phyloP scores from a whole-genome alignment of 1,140 invertebrate genomes.

The Bombus breviceps region DNA sequence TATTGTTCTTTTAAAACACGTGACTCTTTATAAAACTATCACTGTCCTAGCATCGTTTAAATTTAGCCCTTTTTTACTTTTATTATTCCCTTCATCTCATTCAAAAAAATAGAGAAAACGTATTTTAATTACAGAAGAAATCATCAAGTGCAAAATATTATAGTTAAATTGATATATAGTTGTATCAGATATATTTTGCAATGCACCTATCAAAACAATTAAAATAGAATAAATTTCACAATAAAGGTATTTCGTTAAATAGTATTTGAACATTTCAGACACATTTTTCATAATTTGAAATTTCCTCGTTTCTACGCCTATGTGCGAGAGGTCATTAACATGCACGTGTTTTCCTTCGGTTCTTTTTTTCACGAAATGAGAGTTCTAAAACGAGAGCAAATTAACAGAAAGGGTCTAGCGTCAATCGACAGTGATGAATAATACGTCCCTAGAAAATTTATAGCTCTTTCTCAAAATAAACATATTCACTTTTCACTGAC shows the following conservation, averaged over 20 bases:
- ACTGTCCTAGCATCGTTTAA: not conserved
- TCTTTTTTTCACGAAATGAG: constrained; percentile 7
- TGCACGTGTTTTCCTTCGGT: constrained; percentile 37
- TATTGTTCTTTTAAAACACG: constrained; percentile 50
- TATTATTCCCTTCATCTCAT: not conserved
- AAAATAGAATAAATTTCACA: not conserved
- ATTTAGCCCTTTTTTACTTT: not conserved
- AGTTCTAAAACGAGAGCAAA: not conserved
- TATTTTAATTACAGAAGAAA: not conserved
- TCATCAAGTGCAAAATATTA: not conserved
- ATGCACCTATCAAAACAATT: not conserved
- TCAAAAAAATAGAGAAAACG: not conserved
- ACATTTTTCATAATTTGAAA: not conserved
- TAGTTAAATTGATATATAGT: not conserved
- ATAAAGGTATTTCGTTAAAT: not conserved
- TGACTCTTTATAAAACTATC: not conserved
- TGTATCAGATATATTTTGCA: not conserved
- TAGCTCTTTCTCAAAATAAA: not conserved
- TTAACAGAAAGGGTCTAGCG: not conserved
- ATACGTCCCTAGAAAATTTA: not conserved
- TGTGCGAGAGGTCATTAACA: constrained; percentile 45
- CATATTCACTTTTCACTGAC: not conserved
- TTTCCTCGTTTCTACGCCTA: constrained; percentile 19
- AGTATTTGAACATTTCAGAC: not conserved
- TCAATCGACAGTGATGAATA: constrained; percentile 23